These are phyloP conservation scores for Oscheius sp. DNA, from an alignment of 2,888 invertebrate species.

Conservation along the genomic window DNA sequence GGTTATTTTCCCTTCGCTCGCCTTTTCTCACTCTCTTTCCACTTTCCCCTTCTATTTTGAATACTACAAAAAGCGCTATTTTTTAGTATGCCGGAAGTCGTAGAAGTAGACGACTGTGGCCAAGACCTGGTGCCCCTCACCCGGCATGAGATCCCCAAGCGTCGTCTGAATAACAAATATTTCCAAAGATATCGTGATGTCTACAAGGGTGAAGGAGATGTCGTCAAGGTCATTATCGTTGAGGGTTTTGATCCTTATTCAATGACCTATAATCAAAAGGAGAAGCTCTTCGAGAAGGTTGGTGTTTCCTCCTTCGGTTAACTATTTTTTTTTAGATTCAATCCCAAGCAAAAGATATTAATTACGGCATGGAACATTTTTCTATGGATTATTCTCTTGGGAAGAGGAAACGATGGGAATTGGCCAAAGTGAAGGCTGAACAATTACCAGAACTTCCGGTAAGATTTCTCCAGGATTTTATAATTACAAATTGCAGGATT, in stretches of 20 bases:
- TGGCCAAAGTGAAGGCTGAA: not conserved
- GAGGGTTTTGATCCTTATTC: not conserved
- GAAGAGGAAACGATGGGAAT: slow-evolving; percentile 13
- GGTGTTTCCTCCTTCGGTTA: not conserved
- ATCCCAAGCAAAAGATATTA: not conserved
- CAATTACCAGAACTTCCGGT: slow-evolving; percentile 12
- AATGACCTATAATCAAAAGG: not conserved
- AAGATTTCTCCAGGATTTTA: not conserved
- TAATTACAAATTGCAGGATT: not conserved
- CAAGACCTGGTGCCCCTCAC: slow-evolving; percentile 22
- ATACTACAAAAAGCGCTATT: too few species aligned
- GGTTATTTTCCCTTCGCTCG: not conserved
- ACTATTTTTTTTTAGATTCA: not conserved
- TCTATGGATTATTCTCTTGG: slow-evolving; percentile 20
- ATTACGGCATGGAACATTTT: slow-evolving; percentile 2
- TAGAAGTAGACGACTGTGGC: not conserved
- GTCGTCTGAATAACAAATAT: slow-evolving; percentile 19
- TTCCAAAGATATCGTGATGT: slow-evolving; percentile 8
- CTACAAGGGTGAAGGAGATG: not conserved
- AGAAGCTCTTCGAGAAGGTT: slow-evolving; percentile 6
- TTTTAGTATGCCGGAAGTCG: slow-evolving; percentile 6
- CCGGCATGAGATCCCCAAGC: slow-evolving; percentile 2
- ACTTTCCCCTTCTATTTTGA: not conserved
- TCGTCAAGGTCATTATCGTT: slow-evolving; percentile 19
- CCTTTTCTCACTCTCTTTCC: not conserved